Conservation (phyloP, 2,888 invertebrate genomes). For the Melipona bicolor region DNA sequence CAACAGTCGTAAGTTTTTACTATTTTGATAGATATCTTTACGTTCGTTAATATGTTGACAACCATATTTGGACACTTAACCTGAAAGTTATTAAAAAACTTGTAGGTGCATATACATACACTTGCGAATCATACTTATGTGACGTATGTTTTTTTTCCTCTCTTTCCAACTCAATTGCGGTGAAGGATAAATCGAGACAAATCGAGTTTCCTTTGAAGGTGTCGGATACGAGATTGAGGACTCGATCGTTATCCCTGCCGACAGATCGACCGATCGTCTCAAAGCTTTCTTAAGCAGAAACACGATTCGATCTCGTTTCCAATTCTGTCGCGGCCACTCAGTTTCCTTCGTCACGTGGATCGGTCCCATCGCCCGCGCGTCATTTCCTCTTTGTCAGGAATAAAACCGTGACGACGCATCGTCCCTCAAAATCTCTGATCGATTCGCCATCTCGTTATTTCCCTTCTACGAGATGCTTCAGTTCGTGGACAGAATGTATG, state of each 20-base stretch:
- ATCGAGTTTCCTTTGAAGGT: not conserved
- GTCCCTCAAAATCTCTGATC: not conserved
- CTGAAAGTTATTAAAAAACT: too few relatives aligned
- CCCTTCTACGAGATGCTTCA: not conserved
- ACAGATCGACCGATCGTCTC: conserved; percentile 33
- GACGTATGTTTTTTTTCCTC: not conserved
- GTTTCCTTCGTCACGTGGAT: conserved; percentile 15
- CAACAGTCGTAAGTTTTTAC: too few relatives aligned
- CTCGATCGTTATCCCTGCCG: conserved; percentile 55
- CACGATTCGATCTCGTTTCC: conserved; percentile 48
- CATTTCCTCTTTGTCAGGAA: not conserved
- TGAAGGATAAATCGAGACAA: conserved; percentile 23
- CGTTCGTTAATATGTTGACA: too few relatives aligned
- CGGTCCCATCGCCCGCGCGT: not conserved
- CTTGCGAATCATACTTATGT: too few relatives aligned
- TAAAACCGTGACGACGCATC: not conserved
- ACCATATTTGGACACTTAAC: too few relatives aligned
- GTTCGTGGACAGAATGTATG: too few relatives aligned
- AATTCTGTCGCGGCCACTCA: conserved; percentile 35
- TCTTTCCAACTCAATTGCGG: not conserved
- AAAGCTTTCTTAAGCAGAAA: conserved; percentile 31
- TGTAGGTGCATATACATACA: too few relatives aligned
- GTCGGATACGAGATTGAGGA: conserved; percentile 22
- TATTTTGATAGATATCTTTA: too few relatives aligned
- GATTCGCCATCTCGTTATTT: not conserved